Evolutionary conservation across 2,888 invertebrate genomes (phyloP), one percentile per base, ranked within the genome.

Genomic region (Meta bourneti): DNA sequence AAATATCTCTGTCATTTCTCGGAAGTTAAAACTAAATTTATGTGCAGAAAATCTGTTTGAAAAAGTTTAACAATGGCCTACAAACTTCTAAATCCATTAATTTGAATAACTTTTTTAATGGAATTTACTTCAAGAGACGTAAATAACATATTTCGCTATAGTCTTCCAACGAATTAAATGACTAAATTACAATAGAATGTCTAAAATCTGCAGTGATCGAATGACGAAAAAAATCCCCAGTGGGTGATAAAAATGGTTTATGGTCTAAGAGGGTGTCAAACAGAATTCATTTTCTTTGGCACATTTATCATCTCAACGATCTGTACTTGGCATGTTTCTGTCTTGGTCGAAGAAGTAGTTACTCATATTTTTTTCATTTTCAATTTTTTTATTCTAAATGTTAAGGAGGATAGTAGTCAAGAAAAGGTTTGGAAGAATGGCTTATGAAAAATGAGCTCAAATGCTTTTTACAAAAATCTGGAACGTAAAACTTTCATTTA

Each of bases 211-310:
- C 61, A 61, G 61, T 16, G 16, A 16, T 61, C 61, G 16, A 61
- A 9, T 16, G 16, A 9, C 61, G 61, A 61, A 61, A 61, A n/a
- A 61, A 61, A 61, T 11, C 61, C 11, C 61, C 16, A 11, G 16
- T 61, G 34, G 20, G 79, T 79, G 79, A 79, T 79, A 79, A 79
- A 79, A 79, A 54, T 79, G 49, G 79, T 79, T 79, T 79, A 79
- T 79, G 61, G 61, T 54, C 61, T 19, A 61, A 61, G n/a, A 52
- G 54, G 61, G 54, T 79, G 79, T 61, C 54, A 54, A 13, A 79
- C 52, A 79, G 54, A 61, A 79, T 79, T 79, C 79, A 79, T 54
- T 79, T 77, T 54, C 79, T 7, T 20, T 20, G 13, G 19, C 34
- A 19, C 79, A 79, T 79, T 79, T 79, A 79, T 79, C 79, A 79